A percentile compares a stretch with the other conserved stretches of the same genome.
phyloP scores from a whole-genome alignment of 1,140 invertebrate genomes.

The Pemphigus obesinymphae region DNA sequence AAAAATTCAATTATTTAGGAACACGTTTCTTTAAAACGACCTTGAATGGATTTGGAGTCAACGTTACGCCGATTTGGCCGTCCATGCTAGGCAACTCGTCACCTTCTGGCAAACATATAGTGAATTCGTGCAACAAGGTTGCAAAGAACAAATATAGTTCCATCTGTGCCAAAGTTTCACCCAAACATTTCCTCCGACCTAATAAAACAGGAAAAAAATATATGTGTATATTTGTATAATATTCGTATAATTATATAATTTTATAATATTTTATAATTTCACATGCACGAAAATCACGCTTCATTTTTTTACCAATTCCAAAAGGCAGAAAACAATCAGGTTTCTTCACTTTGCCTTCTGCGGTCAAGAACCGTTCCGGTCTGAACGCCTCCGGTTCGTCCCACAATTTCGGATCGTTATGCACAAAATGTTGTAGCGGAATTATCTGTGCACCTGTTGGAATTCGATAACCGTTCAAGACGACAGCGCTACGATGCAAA shows the following conservation, averaged over 20 bases:
- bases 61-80: conserved; percentile 70
- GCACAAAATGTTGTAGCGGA: conserved; percentile 77
- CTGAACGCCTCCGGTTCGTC: conserved; percentile 77
- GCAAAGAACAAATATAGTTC: conserved; percentile 89
- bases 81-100: conserved; percentile 66
- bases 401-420: conserved; percentile 84
- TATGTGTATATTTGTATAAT: too few species aligned
- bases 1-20: too few species aligned
- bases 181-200: conserved; percentile 84
- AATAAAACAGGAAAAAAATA: background rate
- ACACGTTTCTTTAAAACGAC: conserved; percentile 50
- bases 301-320: conserved; percentile 66
- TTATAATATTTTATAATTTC: background rate
- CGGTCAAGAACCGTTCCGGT: conserved; percentile 73
- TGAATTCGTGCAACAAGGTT: conserved; percentile 76
- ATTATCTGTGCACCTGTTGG: conserved; percentile 78
- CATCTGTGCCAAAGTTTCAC: conserved; percentile 83
- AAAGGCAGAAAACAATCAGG: conserved; percentile 89
- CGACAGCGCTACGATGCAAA: too few species aligned
- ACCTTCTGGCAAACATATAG: conserved; percentile 65
- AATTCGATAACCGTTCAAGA: conserved; percentile 74
- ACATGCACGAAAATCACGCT: background rate
- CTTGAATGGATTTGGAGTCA: conserved; percentile 69
- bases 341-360: conserved; percentile 70
- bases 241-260: too few species aligned